These are phyloP conservation scores for Leguminivora glycinivorella DNA, from an alignment of 1,140 invertebrate genomes.

Conservation along the genomic window DNA sequence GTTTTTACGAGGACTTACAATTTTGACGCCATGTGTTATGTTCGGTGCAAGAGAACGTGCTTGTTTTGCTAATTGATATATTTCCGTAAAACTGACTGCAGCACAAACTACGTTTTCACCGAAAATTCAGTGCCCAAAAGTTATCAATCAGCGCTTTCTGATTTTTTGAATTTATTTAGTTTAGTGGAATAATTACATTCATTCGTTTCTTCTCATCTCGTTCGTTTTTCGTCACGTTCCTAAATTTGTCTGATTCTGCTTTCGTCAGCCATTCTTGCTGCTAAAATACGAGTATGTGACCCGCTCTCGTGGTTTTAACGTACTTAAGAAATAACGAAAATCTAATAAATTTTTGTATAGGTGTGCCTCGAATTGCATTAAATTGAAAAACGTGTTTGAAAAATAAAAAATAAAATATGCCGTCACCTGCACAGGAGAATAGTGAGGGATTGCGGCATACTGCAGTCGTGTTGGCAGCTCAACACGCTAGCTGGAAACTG, in stretches of 20 bases:
- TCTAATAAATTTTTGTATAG: not conserved
- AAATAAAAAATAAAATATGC: not conserved
- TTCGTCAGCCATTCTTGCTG: too few species aligned
- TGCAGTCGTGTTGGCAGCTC: not conserved
- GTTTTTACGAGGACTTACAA: not conserved
- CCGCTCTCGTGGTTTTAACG: too few species aligned
- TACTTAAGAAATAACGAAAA: not conserved
- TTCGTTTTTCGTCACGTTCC: too few species aligned
- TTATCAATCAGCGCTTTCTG: too few species aligned
- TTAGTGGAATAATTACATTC: too few species aligned
- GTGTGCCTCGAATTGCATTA: too few species aligned
- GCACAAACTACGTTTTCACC: not conserved
- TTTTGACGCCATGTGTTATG: slow-evolving; percentile 9
- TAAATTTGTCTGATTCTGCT: too few species aligned
- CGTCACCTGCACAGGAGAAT: not conserved
- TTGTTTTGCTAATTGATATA: not conserved
- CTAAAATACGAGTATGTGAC: too few species aligned
- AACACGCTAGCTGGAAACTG: not conserved
- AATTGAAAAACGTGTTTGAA: not conserved
- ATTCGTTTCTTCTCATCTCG: too few species aligned
- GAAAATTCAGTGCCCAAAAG: not conserved
- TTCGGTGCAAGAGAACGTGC: not conserved
- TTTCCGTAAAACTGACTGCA: not conserved
- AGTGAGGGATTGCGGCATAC: not conserved
- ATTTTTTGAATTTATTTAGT: too few species aligned